Percentiles rank a stretch among this genome's conserved stretches.
phyloP scores from a whole-genome alignment of 2,113 vertebrate species.

The Takifugu flavidus region DNA sequence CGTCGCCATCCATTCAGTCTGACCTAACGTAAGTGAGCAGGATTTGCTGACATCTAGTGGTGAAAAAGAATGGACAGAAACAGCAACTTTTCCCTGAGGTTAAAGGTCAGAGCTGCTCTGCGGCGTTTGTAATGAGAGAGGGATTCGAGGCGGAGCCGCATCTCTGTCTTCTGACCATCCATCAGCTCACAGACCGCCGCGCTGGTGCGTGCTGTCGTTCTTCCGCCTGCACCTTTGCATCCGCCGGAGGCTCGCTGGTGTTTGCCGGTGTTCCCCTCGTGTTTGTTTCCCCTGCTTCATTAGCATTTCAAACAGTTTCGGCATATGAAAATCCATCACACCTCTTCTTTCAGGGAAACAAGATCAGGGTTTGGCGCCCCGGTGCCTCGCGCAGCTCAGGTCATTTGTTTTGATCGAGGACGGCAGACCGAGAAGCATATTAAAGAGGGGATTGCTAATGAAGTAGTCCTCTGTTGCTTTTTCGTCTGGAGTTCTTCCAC shows the following conservation, averaged over 20 bases:
- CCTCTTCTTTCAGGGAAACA: constrained; percentile 38
- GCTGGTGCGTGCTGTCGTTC: background rate
- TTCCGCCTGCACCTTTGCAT: background rate
- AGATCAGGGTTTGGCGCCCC: constrained; percentile 42
- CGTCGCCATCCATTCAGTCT: too few species aligned
- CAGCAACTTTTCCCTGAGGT: constrained; percentile 3
- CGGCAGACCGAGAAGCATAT: constrained; percentile 46
- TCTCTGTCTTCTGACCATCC: constrained; percentile 2
- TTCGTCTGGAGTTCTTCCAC: constrained; percentile 9
- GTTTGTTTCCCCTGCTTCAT: constrained; percentile 20
- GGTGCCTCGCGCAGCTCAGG: constrained; percentile 40
- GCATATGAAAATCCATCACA: constrained; percentile 52
- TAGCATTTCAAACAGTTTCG: constrained; percentile 52
- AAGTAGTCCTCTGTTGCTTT: constrained; percentile 14
- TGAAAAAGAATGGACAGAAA: background rate
- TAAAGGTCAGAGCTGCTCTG: constrained; percentile 4
- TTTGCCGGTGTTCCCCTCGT: constrained; percentile 16
- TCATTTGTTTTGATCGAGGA: constrained; percentile 55
- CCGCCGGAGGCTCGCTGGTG: constrained; percentile 6
- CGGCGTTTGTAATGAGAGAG: constrained; percentile 3
- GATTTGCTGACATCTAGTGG: background rate
- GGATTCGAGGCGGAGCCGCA: background rate
- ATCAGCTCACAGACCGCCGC: background rate
- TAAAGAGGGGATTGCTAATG: constrained; percentile 35
- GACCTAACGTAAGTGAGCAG: background rate